A percentile compares a stretch with the other conserved stretches of the same genome.
phyloP scores from a whole-genome alignment of 2,113 vertebrate genomes.

The Protobothrops flavoviridis region DNA sequence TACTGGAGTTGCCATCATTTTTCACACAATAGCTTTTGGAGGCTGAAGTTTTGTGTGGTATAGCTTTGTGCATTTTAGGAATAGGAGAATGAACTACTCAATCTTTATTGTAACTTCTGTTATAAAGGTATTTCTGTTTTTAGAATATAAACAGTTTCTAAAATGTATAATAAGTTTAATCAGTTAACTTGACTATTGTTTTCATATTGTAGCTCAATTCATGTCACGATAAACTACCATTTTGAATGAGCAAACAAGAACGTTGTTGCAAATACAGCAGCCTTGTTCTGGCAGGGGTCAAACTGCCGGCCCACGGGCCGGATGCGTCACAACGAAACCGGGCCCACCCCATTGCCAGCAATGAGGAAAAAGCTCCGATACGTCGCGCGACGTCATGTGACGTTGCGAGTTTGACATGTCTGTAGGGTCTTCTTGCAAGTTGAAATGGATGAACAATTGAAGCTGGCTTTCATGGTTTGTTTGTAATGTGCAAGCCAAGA shows the following conservation, averaged over 20 bases:
- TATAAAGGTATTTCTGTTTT: not conserved
- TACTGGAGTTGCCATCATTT: not conserved
- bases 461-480: not conserved
- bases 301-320: too few species aligned
- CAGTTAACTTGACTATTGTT: not conserved
- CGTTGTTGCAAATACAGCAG: not conserved
- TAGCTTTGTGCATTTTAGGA: not conserved
- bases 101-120: not conserved
- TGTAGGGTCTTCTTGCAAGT: not conserved
- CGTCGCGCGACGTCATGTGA: too few species aligned
- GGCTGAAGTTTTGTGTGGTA: not conserved
- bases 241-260: not conserved
- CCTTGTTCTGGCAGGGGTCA: not conserved
- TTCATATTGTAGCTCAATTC: not conserved
- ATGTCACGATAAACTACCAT: not conserved
- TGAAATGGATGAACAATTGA: not conserved
- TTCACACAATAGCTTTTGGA: not conserved
- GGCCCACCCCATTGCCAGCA: too few species aligned
- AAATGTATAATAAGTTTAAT: not conserved
- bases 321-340: too few species aligned
- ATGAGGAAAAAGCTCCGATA: too few species aligned
- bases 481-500: not conserved
- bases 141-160: not conserved
- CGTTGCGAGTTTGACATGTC: too few species aligned
- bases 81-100: not conserved